Conservation (phyloP, 2,797 vertebrate species). For the Sarcoramphus papa region DNA sequence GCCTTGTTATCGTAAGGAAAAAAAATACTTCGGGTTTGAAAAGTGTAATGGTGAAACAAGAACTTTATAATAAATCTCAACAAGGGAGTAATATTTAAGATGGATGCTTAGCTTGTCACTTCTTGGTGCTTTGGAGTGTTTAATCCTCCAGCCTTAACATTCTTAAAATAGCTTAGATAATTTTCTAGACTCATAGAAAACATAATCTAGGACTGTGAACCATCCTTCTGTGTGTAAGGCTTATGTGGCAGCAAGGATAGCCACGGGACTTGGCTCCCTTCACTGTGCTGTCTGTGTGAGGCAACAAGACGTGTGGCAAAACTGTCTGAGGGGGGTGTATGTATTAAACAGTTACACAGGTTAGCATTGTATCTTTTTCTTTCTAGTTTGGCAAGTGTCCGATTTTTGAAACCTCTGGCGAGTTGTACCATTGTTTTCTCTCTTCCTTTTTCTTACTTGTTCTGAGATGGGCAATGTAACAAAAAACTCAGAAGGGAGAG, state of each 20-base stretch:
- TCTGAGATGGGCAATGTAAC: background rate
- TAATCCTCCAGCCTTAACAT: slow-evolving; percentile 10
- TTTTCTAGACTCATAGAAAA: background rate
- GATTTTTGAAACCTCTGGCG: background rate
- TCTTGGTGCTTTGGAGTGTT: background rate
- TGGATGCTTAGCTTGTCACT: background rate
- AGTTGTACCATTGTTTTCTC: background rate
- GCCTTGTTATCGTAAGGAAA: background rate
- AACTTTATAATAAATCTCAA: background rate
- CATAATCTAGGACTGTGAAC: background rate
- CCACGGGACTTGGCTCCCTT: fast-evolving
- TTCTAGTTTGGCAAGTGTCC: background rate
- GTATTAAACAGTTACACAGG: background rate
- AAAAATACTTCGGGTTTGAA: background rate
- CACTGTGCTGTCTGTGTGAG: background rate
- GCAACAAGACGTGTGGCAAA: background rate
- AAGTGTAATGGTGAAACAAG: background rate
- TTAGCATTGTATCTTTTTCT: background rate
- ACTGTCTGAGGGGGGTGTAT: background rate
- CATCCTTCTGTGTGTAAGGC: background rate
- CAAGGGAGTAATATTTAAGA: background rate
- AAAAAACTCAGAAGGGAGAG: background rate
- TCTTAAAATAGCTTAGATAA: slow-evolving; percentile 28
- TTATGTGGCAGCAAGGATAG: background rate
- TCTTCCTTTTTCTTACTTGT: background rate